Base-by-base conservation (phyloP, 2,113 vertebrate species). In the Ctenodactylus gundi region DNA sequence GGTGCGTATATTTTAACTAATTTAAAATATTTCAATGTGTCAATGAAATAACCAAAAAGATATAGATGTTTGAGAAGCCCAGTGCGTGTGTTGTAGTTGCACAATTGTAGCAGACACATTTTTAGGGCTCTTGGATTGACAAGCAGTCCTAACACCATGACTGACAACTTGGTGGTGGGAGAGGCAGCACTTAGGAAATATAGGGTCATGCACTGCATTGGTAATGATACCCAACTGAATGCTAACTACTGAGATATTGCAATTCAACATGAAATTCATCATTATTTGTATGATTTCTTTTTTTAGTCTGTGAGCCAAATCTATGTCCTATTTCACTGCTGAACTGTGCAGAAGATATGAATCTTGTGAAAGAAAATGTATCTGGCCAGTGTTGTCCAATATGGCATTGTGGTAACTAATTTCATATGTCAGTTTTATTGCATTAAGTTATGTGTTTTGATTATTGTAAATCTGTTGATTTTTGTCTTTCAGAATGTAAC, bases 301-400 rank as follows among this genome's bases (percentile, higher is more conserved):
- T 49, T 97, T 75, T 97, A 99, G 99, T 99, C 82, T 99, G 99
- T 73, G 99, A 99, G 86, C 98, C 98, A 94, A 99, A 98, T 96
- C 98, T 99, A 95, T 99, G 99, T 94, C 97, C 98, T 81, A 93
- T 97, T 72, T 97, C 99, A 94, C 81, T 98, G 67, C 83, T 98
- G 90, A 98, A 95, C 70, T 99, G 99, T 97, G 98, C 98, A 93
- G 96, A 97, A 95, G 99, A 99, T 85, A 99, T 98, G 96, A 97
- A 97, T 57, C 97, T 99, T 97, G 97, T 99, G 90, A 99, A 98
- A 97, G 98, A 98, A 95, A 97, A 97, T 84, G 27, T 98, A 53
- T 97, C 98, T 13, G 99, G 98, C 15, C 98, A 98, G 41, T 99
- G 99, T 97, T 99, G 99, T 96, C 99, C 99, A 3, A 97, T 98